Percentiles rank a stretch among this genome's conserved stretches.
phyloP scores from a whole-genome alignment of 2,888 invertebrate species.

The Cephus rjabovi region DNA sequence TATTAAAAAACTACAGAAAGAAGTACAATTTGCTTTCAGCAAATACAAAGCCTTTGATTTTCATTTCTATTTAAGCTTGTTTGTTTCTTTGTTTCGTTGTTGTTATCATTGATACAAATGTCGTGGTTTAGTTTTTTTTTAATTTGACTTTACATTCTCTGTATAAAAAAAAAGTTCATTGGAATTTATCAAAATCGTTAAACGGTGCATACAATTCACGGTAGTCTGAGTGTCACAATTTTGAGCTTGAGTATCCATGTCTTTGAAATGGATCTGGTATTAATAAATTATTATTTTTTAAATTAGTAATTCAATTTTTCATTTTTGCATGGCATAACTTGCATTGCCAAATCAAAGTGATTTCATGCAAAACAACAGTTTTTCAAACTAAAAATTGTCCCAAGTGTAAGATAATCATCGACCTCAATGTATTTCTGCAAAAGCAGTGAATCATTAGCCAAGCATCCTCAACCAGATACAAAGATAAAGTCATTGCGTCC shows the following conservation, averaged over 20 bases:
- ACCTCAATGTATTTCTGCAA: not conserved
- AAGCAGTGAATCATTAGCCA: not conserved
- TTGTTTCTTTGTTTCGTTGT: not conserved
- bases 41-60: not conserved
- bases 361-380: not conserved
- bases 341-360: not conserved
- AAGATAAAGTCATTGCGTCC: not conserved
- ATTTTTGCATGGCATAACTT: not conserved
- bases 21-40: not conserved
- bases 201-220: not conserved
- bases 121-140: not conserved
- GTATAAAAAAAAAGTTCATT: not conserved
- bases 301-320: not conserved
- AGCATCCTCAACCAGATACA: not conserved
- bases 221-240: not conserved
- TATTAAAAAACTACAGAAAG: not conserved
- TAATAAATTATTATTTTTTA: not conserved
- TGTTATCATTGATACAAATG: not conserved
- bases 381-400: not conserved
- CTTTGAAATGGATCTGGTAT: not conserved
- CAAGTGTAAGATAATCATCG: not conserved
- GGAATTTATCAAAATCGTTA: not conserved
- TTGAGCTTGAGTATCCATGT: not conserved
- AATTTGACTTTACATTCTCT: not conserved
- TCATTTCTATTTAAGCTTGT: not conserved